phyloP scores from a whole-genome alignment of 1,140 invertebrate species.

The Aleiodes sp. region DNA sequence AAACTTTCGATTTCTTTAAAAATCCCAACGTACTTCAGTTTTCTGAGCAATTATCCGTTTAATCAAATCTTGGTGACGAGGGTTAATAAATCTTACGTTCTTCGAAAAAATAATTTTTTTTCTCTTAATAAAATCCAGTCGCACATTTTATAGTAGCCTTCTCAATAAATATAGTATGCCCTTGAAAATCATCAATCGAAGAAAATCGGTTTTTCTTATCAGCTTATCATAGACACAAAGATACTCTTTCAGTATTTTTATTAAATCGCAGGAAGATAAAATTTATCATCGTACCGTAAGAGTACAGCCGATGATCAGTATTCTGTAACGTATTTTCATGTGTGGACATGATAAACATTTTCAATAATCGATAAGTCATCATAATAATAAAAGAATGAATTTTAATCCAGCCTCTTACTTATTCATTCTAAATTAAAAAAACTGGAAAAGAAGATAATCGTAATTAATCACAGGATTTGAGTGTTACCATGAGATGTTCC shows the following conservation, averaged over 20 bases:
- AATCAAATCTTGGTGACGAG: too few species aligned
- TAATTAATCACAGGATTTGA: not conserved
- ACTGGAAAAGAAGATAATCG: not conserved
- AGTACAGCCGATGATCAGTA: not conserved
- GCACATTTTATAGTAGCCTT: too few species aligned
- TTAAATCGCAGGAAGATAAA: not conserved
- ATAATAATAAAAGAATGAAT: too few species aligned
- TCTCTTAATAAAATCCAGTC: too few species aligned
- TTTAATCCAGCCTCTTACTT: too few species aligned
- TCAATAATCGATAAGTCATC: too few species aligned
- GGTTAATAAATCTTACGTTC: too few species aligned
- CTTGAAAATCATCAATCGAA: not conserved
- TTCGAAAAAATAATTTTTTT: too few species aligned
- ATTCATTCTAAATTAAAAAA: too few species aligned
- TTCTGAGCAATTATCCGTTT: too few species aligned
- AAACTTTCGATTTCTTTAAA: too few species aligned
- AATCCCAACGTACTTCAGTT: too few species aligned
- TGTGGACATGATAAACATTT: not conserved
- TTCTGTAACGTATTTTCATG: not conserved
- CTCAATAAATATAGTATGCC: not conserved
- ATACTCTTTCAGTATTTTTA: not conserved
- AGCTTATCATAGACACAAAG: constrained; percentile 13
- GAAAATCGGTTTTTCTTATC: not conserved
- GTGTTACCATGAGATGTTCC: not conserved
- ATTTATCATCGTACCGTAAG: not conserved